A percentile compares a stretch with the other conserved stretches of the same genome.
These are phyloP conservation scores for Cryptotermes secundus DNA, from an alignment of 1,140 invertebrate species.

Conservation along the genomic window DNA sequence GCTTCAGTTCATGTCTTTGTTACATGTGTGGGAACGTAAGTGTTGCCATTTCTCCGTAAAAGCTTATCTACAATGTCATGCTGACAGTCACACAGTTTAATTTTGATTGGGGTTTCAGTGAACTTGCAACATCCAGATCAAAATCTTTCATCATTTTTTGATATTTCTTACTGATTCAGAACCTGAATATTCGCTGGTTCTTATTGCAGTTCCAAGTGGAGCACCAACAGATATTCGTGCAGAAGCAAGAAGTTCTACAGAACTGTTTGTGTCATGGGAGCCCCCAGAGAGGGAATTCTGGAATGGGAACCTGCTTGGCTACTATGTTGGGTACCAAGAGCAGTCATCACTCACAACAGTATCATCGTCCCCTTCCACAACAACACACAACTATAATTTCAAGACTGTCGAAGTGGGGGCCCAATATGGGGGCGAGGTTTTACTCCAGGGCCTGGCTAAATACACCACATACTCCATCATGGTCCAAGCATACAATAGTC, in stretches of 20 bases:
- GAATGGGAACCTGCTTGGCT: constrained; percentile 90
- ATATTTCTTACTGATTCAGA: no score
- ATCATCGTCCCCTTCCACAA: constrained; percentile 17
- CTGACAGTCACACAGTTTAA: no score
- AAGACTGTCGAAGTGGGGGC: constrained; percentile 67
- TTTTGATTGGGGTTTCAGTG: no score
- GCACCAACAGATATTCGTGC: constrained; percentile 81
- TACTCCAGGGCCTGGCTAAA: constrained; percentile 71
- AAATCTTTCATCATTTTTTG: no score
- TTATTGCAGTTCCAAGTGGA: constrained; percentile 73
- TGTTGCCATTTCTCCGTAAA: no score
- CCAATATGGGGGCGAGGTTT: constrained; percentile 65
- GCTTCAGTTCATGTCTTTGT: no score
- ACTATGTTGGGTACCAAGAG: constrained; percentile 87
- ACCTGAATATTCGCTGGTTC: no score
- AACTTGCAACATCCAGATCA: no score
- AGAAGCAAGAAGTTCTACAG: constrained; percentile 84
- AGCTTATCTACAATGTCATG: no score
- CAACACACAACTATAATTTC: constrained; percentile 32
- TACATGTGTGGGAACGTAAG: no score
- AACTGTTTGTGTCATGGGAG: constrained; percentile 86
- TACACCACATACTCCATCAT: constrained; percentile 86
- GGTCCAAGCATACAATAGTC: constrained; percentile 89
- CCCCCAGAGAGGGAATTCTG: constrained; percentile 82
- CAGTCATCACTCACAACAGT: constrained; percentile 39